phyloP scores from a whole-genome alignment of 30 jellyfish, hydroid and myxozoan species.

The Hydractinia echinata region DNA sequence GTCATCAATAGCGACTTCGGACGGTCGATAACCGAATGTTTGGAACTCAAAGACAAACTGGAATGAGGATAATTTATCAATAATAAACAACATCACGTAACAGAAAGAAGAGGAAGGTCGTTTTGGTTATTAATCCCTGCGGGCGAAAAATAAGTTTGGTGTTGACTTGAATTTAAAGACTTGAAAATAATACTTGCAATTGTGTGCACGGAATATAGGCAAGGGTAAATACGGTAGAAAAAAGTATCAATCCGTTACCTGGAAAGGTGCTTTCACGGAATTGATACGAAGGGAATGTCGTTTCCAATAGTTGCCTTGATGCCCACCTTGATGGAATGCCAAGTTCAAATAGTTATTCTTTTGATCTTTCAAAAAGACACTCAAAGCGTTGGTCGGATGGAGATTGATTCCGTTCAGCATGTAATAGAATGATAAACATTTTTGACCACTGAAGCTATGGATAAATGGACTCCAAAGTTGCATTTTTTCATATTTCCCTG shows the following conservation, averaged over 20 bases:
- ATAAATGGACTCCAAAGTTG: conserved; percentile 15
- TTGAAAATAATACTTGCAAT: not conserved
- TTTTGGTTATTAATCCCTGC: no score
- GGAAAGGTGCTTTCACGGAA: conserved; percentile 6
- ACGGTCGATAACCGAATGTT: not conserved
- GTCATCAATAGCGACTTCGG: conserved; percentile 30
- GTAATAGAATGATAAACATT: conserved; percentile 21
- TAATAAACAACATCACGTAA: no score
- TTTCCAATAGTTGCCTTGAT: conserved; percentile 39
- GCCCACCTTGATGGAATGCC: conserved; percentile 18
- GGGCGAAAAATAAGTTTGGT: no score
- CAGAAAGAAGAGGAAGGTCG: no score
- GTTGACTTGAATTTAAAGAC: not conserved
- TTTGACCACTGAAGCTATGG: conserved; percentile 2
- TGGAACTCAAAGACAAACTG: conserved; percentile 22
- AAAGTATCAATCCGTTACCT: conserved; percentile 1
- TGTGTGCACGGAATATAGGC: no score
- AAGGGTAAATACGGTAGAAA: no score
- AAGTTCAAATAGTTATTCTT: not conserved
- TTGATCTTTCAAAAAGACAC: conserved; percentile 4
- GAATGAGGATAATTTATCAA: not conserved
- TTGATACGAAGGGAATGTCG: not conserved
- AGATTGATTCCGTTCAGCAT: conserved; percentile 33
- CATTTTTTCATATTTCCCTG: not conserved
- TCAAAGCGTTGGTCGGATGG: conserved; percentile 24